phyloP scores from a whole-genome alignment of 23 tunicate genomes.

The Halocynthia aurantium region DNA sequence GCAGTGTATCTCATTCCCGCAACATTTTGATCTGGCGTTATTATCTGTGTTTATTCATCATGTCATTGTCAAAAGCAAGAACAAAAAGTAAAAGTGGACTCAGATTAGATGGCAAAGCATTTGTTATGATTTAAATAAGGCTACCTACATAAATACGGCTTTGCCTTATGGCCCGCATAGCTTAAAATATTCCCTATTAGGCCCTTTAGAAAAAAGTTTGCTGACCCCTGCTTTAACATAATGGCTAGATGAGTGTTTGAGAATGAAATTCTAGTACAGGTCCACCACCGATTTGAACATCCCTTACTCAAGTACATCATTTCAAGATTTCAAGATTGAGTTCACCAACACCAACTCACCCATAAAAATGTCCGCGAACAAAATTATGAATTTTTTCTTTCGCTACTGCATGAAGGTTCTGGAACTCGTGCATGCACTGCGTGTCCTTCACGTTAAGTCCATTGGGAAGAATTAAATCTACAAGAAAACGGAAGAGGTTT shows the following conservation, averaged over 20 bases:
- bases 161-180: no score
- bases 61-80: no score
- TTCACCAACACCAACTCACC: slow-evolving; percentile 32
- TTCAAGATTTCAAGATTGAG: neutral
- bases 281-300: no score
- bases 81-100: no score
- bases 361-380: slow-evolving; percentile 95
- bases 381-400: slow-evolving; percentile 97
- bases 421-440: slow-evolving; percentile 95
- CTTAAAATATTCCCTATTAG: no score
- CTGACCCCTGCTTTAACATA: neutral
- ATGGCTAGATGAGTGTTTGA: neutral
- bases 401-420: slow-evolving; percentile 84
- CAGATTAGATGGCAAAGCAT: no score
- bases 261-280: neutral
- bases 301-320: neutral
- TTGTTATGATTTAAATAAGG: no score
- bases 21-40: no score
- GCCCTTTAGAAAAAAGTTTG: no score
- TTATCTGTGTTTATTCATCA: no score
- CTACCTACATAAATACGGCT: no score
- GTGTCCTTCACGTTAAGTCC: slow-evolving; percentile 87
- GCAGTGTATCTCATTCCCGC: no score
- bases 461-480: slow-evolving; percentile 86
- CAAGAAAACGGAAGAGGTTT: neutral